Evolutionary conservation across 2,797 vertebrate species (phyloP), one percentile per base, ranked within the genome.

Genomic region (Paedocypris micromegethes): DNA sequence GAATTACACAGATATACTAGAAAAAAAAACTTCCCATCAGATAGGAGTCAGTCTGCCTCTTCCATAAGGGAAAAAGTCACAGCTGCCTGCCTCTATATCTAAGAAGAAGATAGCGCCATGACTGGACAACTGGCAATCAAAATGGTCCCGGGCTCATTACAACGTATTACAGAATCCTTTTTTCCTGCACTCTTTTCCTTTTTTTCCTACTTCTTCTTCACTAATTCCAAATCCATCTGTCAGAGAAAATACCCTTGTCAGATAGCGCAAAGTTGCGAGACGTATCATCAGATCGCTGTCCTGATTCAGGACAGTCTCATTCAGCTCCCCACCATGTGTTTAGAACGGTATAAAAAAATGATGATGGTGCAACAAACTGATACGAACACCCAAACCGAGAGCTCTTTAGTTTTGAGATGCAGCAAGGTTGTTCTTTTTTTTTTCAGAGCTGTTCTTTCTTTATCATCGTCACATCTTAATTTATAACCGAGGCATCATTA

Each of bases 381-480:
- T 87, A 90, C 88, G 90, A 89, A 90, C 87, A 90, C 54, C 39
- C 42, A 66, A 58, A 69, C 45, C 23, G 23, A 48, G 49, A 63
- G 82, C 79, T 70, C 79, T 75, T 64, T 5, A 45, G 8, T 53
- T 56, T 42, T 5, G 51, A 67, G 47, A 67, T 63, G 40, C 47
- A 9, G 38, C 47, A 51, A 56, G 60, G 45, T 79, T 80, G 81
- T 63, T 74, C 72, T 76, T 75, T 73, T 91, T 89, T 88, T 89
- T 90, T 83, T 80, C 83, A 89, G 83, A 87, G 88, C 89, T 50
- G 39, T 88, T 90, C 60, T 87, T 85, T 90, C 72, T 88, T 87
- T 91, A 93, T 93, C 91, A 82, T 86, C 87, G 87, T 88, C 89
- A 88, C 86, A 95, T 96, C 93, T 93, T 96, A 94, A 95, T 95